Evolutionary conservation across 2,113 vertebrate species (phyloP).

Genomic region (Pterophyllum scalare): DNA sequence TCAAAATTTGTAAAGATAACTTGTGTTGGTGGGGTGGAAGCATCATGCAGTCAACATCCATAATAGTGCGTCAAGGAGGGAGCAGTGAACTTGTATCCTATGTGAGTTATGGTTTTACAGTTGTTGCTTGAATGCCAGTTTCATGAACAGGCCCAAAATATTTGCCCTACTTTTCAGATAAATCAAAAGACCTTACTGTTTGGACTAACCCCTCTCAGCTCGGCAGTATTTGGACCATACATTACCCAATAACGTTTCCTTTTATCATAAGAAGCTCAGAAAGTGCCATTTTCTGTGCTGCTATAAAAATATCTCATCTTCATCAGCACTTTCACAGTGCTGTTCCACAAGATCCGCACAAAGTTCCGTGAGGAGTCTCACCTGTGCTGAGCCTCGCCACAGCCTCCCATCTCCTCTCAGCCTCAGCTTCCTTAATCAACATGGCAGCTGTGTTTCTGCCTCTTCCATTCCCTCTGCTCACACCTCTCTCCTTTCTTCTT

Average conservation of each 20-base stretch:
- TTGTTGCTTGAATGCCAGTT: neutral
- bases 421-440: slow-evolving; percentile 42
- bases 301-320: neutral
- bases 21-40: neutral
- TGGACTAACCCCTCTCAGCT: neutral
- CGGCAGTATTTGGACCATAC: neutral
- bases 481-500: neutral
- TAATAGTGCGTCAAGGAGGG: neutral
- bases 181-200: neutral
- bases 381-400: neutral
- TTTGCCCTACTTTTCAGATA: neutral
- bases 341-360: slow-evolving; percentile 6
- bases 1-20: neutral
- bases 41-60: neutral
- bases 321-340: neutral
- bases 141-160: neutral
- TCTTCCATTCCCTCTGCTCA: neutral
- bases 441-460: slow-evolving; percentile 49
- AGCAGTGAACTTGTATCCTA: neutral
- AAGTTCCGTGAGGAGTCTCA: neutral
- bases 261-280: neutral
- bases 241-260: neutral
- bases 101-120: neutral
- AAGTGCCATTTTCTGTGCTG: neutral
- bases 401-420: neutral